phyloP scores from a whole-genome alignment of 2,888 invertebrate species.

The Drosophila falleni region DNA sequence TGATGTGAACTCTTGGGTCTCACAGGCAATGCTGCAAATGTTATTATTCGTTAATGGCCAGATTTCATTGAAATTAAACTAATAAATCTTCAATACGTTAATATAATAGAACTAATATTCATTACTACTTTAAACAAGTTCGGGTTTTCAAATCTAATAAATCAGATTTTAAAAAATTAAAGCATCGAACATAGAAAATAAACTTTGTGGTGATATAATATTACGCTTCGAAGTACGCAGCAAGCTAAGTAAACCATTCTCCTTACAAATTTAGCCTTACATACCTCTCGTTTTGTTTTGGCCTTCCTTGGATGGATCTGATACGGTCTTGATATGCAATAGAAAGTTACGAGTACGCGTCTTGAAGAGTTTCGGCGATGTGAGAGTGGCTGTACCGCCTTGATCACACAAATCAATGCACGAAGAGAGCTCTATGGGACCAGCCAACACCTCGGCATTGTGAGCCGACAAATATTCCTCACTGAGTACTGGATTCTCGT shows the following conservation, averaged over 20 bases:
- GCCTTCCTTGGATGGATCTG: constrained; percentile 88
- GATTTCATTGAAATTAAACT: background rate
- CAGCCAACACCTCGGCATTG: constrained; percentile 95
- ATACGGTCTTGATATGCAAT: constrained; percentile 91
- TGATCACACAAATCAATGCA: constrained; percentile 94
- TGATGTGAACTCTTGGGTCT: constrained; percentile 46
- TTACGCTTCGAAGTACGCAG: background rate
- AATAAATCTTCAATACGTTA: too few species aligned
- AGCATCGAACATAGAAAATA: too few species aligned
- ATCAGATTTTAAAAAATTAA: too few species aligned
- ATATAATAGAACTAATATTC: background rate
- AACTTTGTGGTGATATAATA: too few species aligned
- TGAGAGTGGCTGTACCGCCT: constrained; percentile 93
- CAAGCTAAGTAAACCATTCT: background rate
- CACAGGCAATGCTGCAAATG: constrained; percentile 51
- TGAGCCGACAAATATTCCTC: constrained; percentile 94
- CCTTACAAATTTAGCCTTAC: constrained; percentile 13
- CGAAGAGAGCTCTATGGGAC: constrained; percentile 93
- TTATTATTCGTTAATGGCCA: background rate
- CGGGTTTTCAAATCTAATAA: background rate
- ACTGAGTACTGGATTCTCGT: constrained; percentile 91
- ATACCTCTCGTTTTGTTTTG: constrained; percentile 85
- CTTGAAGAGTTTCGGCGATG: constrained; percentile 93
- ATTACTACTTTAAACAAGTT: background rate
- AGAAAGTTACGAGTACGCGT: constrained; percentile 92